These are phyloP conservation scores for Cantharis rustica DNA, from an alignment of 2,888 invertebrate genomes.

Conservation along the genomic window DNA sequence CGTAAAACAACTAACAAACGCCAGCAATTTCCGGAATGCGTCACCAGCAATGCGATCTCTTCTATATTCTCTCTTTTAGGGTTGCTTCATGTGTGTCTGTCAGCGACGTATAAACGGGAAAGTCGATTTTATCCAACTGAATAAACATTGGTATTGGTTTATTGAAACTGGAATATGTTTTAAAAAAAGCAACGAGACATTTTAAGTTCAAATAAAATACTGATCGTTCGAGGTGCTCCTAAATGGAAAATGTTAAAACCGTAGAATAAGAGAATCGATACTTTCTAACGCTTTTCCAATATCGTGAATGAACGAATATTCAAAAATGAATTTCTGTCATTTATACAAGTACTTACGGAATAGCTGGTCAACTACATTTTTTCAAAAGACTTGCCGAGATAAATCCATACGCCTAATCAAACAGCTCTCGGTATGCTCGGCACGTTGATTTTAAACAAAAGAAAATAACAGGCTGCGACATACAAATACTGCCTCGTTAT, in stretches of 20 bases:
- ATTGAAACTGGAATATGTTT: slow-evolving; percentile 18
- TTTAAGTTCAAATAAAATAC: slow-evolving; percentile 13
- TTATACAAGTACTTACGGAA: neutral
- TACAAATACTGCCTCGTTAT: no score
- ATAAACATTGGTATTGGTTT: slow-evolving; percentile 23
- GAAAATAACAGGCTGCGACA: no score
- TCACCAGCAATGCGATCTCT: slow-evolving; percentile 13
- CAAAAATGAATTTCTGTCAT: neutral
- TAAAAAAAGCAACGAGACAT: slow-evolving; percentile 21
- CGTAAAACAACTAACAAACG: slow-evolving; percentile 26
- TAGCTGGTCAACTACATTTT: neutral
- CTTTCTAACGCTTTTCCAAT: neutral
- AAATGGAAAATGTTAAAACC: neutral
- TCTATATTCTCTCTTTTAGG: slow-evolving; percentile 15
- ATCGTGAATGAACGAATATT: neutral
- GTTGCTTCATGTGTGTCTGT: slow-evolving; percentile 16
- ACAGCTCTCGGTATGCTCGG: neutral
- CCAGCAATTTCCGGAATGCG: slow-evolving; percentile 28
- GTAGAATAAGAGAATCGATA: neutral
- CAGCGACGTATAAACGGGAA: slow-evolving; percentile 16
- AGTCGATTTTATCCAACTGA: slow-evolving; percentile 19
- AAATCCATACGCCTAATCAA: neutral
- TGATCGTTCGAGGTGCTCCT: neutral
- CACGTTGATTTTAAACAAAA: no score
- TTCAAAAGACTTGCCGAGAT: neutral